Evolutionary conservation across 53 echinoderm and acorn worm genomes (phyloP).

Genomic region (Luidia sarsii): DNA sequence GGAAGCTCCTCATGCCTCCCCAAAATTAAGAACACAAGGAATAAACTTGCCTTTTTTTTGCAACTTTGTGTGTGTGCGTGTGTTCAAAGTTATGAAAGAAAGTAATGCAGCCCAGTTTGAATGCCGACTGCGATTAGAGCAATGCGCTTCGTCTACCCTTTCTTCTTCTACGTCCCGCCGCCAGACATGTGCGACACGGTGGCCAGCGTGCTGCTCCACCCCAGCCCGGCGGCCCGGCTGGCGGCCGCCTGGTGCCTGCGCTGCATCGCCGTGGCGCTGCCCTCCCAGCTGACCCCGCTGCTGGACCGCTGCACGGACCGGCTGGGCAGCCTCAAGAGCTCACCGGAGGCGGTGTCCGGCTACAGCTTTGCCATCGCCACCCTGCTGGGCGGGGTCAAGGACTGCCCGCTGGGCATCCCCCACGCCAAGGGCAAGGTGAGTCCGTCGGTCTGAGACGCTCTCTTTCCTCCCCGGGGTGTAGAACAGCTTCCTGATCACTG

Average conservation of each 20-base stretch:
- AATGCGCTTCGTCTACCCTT: not conserved
- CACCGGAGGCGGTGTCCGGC: constrained; percentile 96
- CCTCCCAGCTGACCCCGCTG: constrained; percentile 90
- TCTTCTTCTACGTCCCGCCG: constrained; percentile 41
- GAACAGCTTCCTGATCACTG: too few species aligned
- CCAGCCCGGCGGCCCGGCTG: constrained; percentile 87
- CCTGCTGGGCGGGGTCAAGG: constrained; percentile 84
- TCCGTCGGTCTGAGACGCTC: too few species aligned
- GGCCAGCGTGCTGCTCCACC: constrained; percentile 87
- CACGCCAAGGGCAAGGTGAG: constrained; percentile 97
- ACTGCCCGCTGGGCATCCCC: constrained; percentile 95
- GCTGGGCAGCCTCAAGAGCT: constrained; percentile 81
- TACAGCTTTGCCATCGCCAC: constrained; percentile 97
- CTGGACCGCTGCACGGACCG: constrained; percentile 89
- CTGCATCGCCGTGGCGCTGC: constrained; percentile 89
- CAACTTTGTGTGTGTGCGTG: too few species aligned
- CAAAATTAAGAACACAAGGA: too few species aligned
- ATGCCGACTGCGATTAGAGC: not conserved
- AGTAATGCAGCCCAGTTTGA: not conserved
- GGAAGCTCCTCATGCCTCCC: too few species aligned
- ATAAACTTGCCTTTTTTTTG: too few species aligned
- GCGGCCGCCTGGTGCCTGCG: constrained; percentile 96
- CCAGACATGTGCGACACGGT: constrained; percentile 90
- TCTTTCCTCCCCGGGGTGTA: too few species aligned
- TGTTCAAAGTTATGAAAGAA: not conserved